Evolutionary conservation across 2,113 vertebrate species (phyloP).

Genomic region (Phylloscopus trochiloides): DNA sequence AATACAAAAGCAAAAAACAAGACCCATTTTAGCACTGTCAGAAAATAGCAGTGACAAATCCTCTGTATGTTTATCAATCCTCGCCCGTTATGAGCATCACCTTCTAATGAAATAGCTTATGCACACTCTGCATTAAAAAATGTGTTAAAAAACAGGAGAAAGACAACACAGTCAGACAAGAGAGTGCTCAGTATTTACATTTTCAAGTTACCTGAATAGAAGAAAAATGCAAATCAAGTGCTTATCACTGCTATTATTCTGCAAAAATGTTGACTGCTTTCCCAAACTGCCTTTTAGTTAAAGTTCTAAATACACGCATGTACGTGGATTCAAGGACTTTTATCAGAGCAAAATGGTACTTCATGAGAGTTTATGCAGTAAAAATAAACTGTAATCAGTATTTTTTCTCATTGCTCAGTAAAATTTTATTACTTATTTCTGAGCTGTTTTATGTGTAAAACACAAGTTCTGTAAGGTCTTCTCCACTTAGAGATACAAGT

Average conservation of each 20-base stretch:
- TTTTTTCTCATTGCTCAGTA: background rate
- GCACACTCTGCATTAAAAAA: background rate
- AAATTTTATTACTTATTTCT: background rate
- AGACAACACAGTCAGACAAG: background rate
- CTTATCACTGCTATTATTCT: background rate
- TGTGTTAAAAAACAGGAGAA: background rate
- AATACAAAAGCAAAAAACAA: background rate
- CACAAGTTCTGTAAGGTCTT: constrained; percentile 39
- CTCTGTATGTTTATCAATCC: background rate
- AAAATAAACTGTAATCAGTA: constrained; percentile 14
- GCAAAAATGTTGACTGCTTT: background rate
- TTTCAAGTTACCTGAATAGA: background rate
- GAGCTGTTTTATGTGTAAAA: background rate
- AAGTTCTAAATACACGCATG: background rate
- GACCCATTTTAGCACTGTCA: background rate
- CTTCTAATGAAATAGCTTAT: background rate
- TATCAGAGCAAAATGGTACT: background rate
- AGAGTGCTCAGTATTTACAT: background rate
- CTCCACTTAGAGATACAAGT: constrained; percentile 39
- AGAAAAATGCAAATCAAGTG: background rate
- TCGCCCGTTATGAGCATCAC: background rate
- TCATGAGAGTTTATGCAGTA: background rate
- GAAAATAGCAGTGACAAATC: background rate
- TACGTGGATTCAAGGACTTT: background rate
- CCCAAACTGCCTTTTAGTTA: background rate